These are phyloP conservation scores for Lophius americanus DNA, from an alignment of 2,797 vertebrate genomes.

Conservation along the genomic window DNA sequence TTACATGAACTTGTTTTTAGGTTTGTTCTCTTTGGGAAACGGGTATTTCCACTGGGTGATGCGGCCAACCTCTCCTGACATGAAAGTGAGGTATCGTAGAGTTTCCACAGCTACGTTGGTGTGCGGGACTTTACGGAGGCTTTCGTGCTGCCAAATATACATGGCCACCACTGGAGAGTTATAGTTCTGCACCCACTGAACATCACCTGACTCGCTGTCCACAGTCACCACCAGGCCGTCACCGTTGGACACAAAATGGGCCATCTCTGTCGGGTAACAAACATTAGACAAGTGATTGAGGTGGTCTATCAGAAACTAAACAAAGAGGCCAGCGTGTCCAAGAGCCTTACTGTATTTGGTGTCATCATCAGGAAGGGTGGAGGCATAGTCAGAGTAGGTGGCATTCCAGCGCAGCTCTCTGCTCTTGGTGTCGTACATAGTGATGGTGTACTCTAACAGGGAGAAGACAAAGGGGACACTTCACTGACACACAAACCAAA, in stretches of 20 bases:
- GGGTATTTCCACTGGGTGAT: slow-evolving; percentile 99
- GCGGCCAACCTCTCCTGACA: slow-evolving; percentile 95
- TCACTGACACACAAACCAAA: slow-evolving; percentile 20
- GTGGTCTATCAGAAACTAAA: not conserved
- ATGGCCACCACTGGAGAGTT: slow-evolving; percentile 96
- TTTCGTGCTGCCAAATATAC: slow-evolving; percentile 97
- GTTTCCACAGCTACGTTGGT: slow-evolving; percentile 96
- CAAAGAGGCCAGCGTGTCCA: accelerated
- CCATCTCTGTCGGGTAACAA: slow-evolving; percentile 84
- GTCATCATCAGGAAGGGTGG: slow-evolving; percentile 91
- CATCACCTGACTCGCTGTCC: slow-evolving; percentile 93
- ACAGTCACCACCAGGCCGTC: slow-evolving; percentile 97
- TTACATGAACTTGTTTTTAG: slow-evolving; percentile 96
- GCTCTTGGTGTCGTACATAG: slow-evolving; percentile 98
- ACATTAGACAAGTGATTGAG: not conserved
- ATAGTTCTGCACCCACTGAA: slow-evolving; percentile 97
- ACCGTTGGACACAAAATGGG: slow-evolving; percentile 96
- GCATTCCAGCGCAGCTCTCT: slow-evolving; percentile 97
- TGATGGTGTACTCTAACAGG: slow-evolving; percentile 94
- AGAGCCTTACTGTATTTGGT: slow-evolving; percentile 90
- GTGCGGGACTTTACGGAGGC: slow-evolving; percentile 91
- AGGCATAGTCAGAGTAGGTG: slow-evolving; percentile 97
- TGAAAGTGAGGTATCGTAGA: slow-evolving; percentile 95
- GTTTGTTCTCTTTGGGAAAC: slow-evolving; percentile 93
- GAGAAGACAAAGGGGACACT: not conserved